Percentiles rank a stretch among this genome's conserved stretches.
phyloP scores from a whole-genome alignment of 2,797 vertebrate genomes.

The Enteromius paludinosus region DNA sequence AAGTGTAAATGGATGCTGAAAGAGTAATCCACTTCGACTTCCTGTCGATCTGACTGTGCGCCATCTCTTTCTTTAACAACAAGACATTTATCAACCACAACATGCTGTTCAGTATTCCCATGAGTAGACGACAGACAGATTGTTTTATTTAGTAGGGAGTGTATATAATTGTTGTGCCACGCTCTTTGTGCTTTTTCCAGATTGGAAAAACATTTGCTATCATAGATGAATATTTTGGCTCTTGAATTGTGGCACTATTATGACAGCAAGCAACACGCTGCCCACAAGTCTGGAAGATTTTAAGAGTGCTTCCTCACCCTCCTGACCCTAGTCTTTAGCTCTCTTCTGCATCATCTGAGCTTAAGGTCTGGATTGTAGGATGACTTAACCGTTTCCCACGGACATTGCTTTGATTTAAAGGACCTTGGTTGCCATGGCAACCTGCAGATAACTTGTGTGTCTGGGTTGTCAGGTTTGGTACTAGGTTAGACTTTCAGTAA shows the following conservation, averaged over 20 bases:
- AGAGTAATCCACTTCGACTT: slow-evolving; percentile 33
- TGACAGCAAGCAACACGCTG: neutral
- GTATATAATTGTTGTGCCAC: neutral
- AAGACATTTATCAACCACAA: slow-evolving; percentile 31
- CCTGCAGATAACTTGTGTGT: neutral
- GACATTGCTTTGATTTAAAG: slow-evolving; percentile 4
- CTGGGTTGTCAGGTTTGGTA: neutral
- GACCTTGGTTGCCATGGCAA: slow-evolving; percentile 48
- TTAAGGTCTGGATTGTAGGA: neutral
- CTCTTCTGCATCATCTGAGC: neutral
- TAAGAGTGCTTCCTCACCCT: neutral
- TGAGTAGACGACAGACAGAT: slow-evolving; percentile 1
- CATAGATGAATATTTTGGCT: neutral
- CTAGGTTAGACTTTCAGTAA: slow-evolving; percentile 20
- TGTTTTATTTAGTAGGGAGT: slow-evolving; percentile 2
- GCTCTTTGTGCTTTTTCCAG: neutral
- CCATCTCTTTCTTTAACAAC: slow-evolving; percentile 24
- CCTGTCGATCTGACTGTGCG: slow-evolving; percentile 17
- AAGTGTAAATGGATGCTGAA: slow-evolving; percentile 19
- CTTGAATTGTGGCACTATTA: neutral
- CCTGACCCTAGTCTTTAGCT: neutral
- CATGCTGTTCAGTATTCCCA: slow-evolving; percentile 25
- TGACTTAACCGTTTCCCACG: neutral
- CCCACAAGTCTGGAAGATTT: neutral
- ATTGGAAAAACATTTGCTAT: neutral